Evolutionary conservation across 2,797 vertebrate species (phyloP).

Genomic region (Paratrypauchen microcephalus): DNA sequence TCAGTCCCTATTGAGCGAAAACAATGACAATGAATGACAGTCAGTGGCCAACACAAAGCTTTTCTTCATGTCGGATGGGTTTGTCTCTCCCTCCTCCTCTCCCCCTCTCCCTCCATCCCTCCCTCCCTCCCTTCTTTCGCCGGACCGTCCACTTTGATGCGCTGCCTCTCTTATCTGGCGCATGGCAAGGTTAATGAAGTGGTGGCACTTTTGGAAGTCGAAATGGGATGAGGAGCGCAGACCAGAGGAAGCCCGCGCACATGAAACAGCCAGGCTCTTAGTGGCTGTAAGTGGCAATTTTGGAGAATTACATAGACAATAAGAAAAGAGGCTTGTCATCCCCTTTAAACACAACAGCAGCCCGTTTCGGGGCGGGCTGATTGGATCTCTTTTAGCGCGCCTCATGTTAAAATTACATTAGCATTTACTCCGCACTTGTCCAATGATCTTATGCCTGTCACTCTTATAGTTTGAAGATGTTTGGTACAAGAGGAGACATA

Average conservation of each 20-base stretch:
- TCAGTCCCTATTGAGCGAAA: constrained; percentile 41
- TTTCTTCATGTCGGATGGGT: constrained; percentile 46
- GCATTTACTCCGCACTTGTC: constrained; percentile 76
- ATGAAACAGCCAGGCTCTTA: constrained; percentile 81
- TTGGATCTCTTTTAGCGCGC: constrained; percentile 80
- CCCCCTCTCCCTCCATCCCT: constrained; percentile 63
- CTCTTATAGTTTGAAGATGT: constrained; percentile 4
- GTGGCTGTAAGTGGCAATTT: constrained; percentile 84
- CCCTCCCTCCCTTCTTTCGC: constrained; percentile 65
- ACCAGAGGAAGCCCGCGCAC: constrained; percentile 83
- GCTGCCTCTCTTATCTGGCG: constrained; percentile 82
- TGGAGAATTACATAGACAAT: constrained; percentile 85
- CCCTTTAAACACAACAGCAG: constrained; percentile 79
- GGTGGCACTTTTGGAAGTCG: constrained; percentile 83
- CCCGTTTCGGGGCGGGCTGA: constrained; percentile 73
- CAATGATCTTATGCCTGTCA: constrained; percentile 62
- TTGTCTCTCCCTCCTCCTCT: constrained; percentile 54
- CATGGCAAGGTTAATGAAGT: constrained; percentile 87
- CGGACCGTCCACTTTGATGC: constrained; percentile 81
- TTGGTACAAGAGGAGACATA: constrained; percentile 19
- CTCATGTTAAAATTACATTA: constrained; percentile 81
- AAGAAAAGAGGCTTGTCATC: constrained; percentile 77
- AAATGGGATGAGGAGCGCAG: constrained; percentile 82
- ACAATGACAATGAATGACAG: constrained; percentile 53
- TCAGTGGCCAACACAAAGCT: constrained; percentile 62